Evolutionary conservation across 2,888 invertebrate genomes (phyloP), one percentile per base, ranked within the genome.

Genomic region (Agrotis segetum): DNA sequence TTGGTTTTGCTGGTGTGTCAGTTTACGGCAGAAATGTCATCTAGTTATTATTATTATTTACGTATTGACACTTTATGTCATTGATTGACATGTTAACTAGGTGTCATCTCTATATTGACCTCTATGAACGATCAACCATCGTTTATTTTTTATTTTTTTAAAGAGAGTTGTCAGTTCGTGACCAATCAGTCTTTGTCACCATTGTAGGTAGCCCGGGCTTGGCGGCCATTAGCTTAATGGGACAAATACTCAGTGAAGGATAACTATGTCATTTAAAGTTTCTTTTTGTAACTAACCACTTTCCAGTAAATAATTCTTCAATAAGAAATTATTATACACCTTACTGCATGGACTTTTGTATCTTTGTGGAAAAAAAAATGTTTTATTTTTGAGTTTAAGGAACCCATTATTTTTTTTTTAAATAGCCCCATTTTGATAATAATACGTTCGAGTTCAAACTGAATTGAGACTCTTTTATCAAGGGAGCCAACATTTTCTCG

Each of bases 141-240:
- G 29, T 34, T 56, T 56, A 13, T 24, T 6, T 13, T n/a, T 29
- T n/a, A n/a, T n/a, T 34, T 0, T 34, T 56, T 34, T 34, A 29
- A 50, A 29, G 50, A 49, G 49, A 56, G n/a, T n/a, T 29, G 29
- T 6, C 49, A 29, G 16, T 19, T n/a, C 11, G 16, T 4, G 29
- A 29, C 16, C 46, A 47, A 62, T 34, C 19, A 34, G 29, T 49
- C 61, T 47, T 29, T 46, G 24, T 46, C 60, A 21, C 7, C 34
- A 34, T 34, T 34, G 17, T 19, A 2, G n/a, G 24, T 17, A n/a
- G 29, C 17, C 11, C 7, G 5, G 34, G 7, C 34, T 34, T 34
- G 34, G 14, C 14, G 46, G 61, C 61, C 64, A 65, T 65, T 47
- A 34, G 14, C 13, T 1, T 40, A 40, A 47, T 70, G 34, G 5